Percentiles rank a stretch among this genome's conserved stretches.
These are phyloP conservation scores for Ovis canadensis DNA, from an alignment of 2,113 vertebrate genomes.

Conservation along the genomic window DNA sequence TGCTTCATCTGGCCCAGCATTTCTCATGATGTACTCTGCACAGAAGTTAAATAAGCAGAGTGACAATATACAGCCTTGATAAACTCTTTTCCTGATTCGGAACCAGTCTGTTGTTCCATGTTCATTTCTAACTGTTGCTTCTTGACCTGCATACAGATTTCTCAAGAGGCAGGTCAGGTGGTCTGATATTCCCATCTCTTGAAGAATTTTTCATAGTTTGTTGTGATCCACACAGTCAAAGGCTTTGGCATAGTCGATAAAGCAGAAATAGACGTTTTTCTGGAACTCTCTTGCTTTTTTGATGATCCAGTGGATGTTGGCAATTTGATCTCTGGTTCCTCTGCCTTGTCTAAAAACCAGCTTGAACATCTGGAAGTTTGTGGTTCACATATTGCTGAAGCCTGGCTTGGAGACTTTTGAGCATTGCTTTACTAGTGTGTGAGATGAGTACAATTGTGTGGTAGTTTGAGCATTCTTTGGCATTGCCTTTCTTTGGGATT, in stretches of 20 bases:
- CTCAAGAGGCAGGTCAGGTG: not conserved
- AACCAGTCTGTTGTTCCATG: too few relatives aligned
- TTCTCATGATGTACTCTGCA: too few relatives aligned
- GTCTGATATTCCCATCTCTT: not conserved
- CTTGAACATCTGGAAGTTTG: not conserved
- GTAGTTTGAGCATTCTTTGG: not conserved
- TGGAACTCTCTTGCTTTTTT: not conserved
- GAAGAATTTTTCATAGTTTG: not conserved
- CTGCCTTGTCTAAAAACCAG: not conserved
- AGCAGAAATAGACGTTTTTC: not conserved
- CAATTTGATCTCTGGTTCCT: not conserved
- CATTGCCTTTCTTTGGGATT: not conserved
- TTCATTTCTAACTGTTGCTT: too few relatives aligned
- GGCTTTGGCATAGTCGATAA: not conserved
- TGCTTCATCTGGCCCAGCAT: too few relatives aligned
- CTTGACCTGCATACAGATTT: too few relatives aligned
- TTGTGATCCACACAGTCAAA: not conserved
- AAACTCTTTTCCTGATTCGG: accelerated
- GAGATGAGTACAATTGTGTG: not conserved
- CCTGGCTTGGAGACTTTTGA: not conserved
- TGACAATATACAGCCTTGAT: too few relatives aligned
- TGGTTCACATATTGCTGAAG: accelerated
- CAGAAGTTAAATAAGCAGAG: too few relatives aligned
- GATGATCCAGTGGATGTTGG: accelerated
- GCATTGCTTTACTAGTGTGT: not conserved